Evolutionary conservation across 2,797 vertebrate genomes (phyloP), one percentile per base, ranked within the genome.

Genomic region (Peromyscus eremicus): DNA sequence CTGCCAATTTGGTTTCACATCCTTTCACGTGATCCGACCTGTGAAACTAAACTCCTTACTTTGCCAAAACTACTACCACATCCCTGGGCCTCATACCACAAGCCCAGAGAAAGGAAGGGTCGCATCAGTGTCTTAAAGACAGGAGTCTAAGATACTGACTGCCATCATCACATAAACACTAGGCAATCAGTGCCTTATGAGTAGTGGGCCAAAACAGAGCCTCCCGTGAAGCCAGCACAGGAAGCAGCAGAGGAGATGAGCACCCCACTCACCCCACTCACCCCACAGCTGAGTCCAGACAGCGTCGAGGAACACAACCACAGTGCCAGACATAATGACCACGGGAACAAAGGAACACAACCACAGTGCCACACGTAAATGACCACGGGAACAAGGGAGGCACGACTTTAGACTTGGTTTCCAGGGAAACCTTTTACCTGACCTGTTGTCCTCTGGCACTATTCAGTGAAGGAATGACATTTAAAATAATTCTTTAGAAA

Each of bases 401-500:
- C 4, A 23, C 8, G 27, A 73, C 52, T 94, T 75, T 52, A 57
- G 32, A 27, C 40, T 75, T 27, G 17, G 19, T 90, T 94, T 82
- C 68, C 9, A 29, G 21, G 37, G 83, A 57, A 85, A 3, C 2
- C 12, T 79, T 82, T 70, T 68, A 37, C 46, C 62, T 73, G 81
- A 52, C 46, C 88, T 94, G 87, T 90, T 71, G 43, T 90, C 96
- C 89, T 91, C 25, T 70, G 62, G 55, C 8, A 16, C 9, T 77
- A 89, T 77, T 82, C 89, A 77, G 68, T n/a, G 34, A 86, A 94
- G n/a, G 4, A 16, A 70, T 80, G 91, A 55, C 75, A 92, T 46
- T 89, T 91, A 23, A 37, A 94, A 96, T 32, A 70, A 68, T 37
- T 75, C 60, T 92, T 60, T 34, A 82, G 49, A 70, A 90, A 89